Evolutionary conservation across 1,140 invertebrate genomes (phyloP).

Genomic region (Intoshia linei): DNA sequence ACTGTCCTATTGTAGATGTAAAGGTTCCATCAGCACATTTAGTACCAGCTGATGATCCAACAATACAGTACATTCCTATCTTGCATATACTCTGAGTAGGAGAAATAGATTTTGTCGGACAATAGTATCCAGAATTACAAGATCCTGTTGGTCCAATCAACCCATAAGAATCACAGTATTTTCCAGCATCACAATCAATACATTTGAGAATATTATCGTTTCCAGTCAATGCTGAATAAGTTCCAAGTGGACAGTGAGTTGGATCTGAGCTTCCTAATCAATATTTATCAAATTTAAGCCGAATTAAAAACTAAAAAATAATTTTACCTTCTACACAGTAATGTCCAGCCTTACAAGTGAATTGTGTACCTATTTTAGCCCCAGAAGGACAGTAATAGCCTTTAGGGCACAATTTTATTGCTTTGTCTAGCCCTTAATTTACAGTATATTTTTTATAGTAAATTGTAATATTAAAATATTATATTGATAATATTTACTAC

Average conservation of each 20-base stretch:
- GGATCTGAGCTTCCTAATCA: constrained; percentile 9
- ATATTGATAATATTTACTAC: constrained; percentile 9
- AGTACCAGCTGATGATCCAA: constrained; percentile 10
- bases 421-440: background rate
- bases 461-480: background rate
- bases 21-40: constrained; percentile 13
- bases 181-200: constrained; percentile 12
- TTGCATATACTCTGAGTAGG: constrained; percentile 12
- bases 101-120: constrained; percentile 12
- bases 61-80: constrained; percentile 15
- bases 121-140: constrained; percentile 16
- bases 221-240: constrained; percentile 12
- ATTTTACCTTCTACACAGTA: constrained; percentile 14
- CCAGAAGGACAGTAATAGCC: constrained; percentile 14
- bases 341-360: constrained; percentile 11
- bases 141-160: constrained; percentile 10
- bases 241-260: constrained; percentile 10
- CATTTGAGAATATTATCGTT: constrained; percentile 11
- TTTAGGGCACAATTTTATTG: constrained; percentile 1
- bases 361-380: constrained; percentile 10
- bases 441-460: background rate
- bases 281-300: too few species aligned
- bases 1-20: constrained; percentile 12
- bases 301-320: too few species aligned
- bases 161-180: constrained; percentile 15